Conservation (phyloP, 2,888 invertebrate genomes). For the Ophion ventricosus region DNA sequence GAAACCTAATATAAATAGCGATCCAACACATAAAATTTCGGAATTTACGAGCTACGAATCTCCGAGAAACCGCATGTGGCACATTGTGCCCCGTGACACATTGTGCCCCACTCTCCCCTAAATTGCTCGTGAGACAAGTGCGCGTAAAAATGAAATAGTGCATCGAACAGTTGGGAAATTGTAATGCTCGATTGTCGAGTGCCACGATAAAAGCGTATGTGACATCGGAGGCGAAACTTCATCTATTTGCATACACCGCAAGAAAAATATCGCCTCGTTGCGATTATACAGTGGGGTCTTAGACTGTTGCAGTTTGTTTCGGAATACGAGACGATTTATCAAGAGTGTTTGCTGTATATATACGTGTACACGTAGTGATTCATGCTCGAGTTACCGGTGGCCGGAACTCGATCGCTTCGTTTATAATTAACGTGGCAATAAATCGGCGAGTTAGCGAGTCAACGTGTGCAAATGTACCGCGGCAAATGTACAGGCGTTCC, state of each 20-base stretch:
- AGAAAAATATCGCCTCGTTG: constrained; percentile 1
- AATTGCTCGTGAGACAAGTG: no score
- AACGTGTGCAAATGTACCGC: constrained; percentile 1
- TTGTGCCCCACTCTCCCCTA: no score
- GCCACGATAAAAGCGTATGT: constrained; percentile 15
- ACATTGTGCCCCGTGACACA: no score
- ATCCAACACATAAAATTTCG: no score
- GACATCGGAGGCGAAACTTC: constrained; percentile 44
- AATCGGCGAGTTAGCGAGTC: constrained; percentile 3
- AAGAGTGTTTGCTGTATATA: background rate
- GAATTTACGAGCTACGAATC: no score
- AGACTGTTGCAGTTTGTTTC: constrained; percentile 37
- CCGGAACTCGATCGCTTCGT: constrained; percentile 20
- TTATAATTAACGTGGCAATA: constrained; percentile 8
- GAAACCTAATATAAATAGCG: no score
- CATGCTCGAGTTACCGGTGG: constrained; percentile 14
- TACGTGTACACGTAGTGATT: constrained; percentile 3
- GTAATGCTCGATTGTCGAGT: background rate
- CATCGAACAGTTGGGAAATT: background rate
- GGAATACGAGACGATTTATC: constrained; percentile 40
- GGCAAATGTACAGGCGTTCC: background rate
- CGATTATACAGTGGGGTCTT: constrained; percentile 1
- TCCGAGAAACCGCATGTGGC: no score
- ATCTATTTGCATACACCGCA: background rate
- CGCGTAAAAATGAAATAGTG: no score